phyloP scores from a whole-genome alignment of 2,888 invertebrate genomes.

The Ormyrus labotus region DNA sequence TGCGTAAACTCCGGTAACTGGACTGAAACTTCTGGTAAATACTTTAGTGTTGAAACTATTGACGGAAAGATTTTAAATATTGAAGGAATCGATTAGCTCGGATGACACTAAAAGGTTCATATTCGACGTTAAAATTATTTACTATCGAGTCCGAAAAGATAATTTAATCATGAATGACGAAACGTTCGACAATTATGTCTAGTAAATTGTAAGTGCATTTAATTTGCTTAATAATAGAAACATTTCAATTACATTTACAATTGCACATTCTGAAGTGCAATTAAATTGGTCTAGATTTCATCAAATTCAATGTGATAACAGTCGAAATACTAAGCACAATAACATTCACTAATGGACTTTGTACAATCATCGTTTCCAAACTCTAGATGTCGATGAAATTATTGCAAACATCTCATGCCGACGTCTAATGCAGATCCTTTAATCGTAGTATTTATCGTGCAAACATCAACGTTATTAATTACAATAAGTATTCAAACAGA shows the following conservation, averaged over 20 bases:
- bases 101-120: no score
- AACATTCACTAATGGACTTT: slow-evolving; percentile 17
- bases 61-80: background rate
- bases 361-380: background rate
- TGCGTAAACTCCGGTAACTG: no score
- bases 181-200: background rate
- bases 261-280: background rate
- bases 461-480: no score
- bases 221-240: slow-evolving; percentile 2
- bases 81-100: background rate
- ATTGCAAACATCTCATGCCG: no score
- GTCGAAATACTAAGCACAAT: background rate
- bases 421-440: no score
- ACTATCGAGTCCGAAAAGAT: no score
- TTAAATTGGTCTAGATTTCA: slow-evolving; percentile 20
- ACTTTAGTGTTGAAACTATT: background rate
- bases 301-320: slow-evolving; percentile 17
- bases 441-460: no score
- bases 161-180: no score
- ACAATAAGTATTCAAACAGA: no score
- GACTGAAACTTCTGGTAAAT: background rate
- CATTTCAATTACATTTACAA: background rate
- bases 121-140: no score
- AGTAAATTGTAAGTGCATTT: background rate
- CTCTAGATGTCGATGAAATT: no score